These are phyloP conservation scores for Clarias magur DNA, from an alignment of 2,113 vertebrate species.

Conservation along the genomic window DNA sequence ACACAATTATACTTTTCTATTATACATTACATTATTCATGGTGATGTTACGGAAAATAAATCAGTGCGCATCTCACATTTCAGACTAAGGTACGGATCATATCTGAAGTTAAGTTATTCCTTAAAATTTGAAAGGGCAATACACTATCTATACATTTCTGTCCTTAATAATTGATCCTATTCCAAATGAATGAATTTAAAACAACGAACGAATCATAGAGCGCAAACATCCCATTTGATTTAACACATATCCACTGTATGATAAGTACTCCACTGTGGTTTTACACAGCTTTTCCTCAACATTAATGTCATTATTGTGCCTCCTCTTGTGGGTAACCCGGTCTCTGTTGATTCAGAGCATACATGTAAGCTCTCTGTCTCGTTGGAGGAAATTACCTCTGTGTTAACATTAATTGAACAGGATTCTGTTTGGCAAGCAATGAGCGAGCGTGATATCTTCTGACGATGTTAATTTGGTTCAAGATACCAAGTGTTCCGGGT, in stretches of 20 bases:
- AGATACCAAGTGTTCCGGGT: constrained; percentile 55
- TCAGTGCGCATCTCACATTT: not conserved
- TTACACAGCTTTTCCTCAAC: constrained; percentile 10
- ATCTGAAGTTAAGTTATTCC: not conserved
- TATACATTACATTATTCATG: not conserved
- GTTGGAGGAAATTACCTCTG: constrained; percentile 62
- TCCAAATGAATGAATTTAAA: not conserved
- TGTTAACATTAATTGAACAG: constrained; percentile 69
- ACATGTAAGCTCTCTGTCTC: constrained; percentile 48
- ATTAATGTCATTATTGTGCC: constrained; percentile 33
- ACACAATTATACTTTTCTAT: not conserved
- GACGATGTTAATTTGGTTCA: constrained; percentile 59
- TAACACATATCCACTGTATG: constrained; percentile 11
- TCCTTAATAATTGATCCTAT: not conserved
- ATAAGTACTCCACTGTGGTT: constrained; percentile 16
- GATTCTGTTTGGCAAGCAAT: constrained; percentile 50
- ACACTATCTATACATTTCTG: not conserved
- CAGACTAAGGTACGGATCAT: not conserved
- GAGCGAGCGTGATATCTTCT: constrained; percentile 56
- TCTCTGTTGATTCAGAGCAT: constrained; percentile 48
- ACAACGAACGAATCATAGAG: not conserved
- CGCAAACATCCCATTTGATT: constrained; percentile 9
- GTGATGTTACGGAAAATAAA: not conserved
- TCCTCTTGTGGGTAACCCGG: constrained; percentile 29
- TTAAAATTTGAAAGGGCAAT: not conserved